A percentile compares a stretch with the other conserved stretches of the same genome.
Evolutionary conservation across 2,888 invertebrate species (phyloP).

Genomic region (Muschampia plurimacula): DNA sequence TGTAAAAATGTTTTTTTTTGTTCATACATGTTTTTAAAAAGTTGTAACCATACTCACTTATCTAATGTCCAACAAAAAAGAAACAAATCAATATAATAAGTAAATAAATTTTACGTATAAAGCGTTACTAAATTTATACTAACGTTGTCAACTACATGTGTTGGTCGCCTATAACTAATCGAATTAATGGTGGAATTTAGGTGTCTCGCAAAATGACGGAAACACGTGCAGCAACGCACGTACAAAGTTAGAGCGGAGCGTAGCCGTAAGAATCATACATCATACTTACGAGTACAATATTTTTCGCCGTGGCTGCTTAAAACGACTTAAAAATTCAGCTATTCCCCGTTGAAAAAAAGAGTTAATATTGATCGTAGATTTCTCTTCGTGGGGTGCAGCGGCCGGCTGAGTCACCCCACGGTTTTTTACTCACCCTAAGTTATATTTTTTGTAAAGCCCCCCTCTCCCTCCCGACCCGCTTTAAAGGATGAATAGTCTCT

Average conservation of each 20-base stretch:
- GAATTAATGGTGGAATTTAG: conserved; percentile 55
- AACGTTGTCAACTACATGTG: conserved; percentile 62
- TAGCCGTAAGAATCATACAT: conserved; percentile 18
- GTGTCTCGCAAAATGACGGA: conserved; percentile 53
- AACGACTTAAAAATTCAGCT: conserved; percentile 82
- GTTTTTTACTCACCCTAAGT: conserved; percentile 87
- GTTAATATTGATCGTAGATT: conserved; percentile 87
- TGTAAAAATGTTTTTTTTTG: too few species aligned
- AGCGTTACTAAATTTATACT: conserved; percentile 22
- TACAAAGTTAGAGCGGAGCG: conserved; percentile 1
- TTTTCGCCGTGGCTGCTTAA: conserved; percentile 58
- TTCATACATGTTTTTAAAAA: too few species aligned
- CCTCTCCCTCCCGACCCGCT: conserved; percentile 76
- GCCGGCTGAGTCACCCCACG: conserved; percentile 86
- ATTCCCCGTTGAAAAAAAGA: conserved; percentile 84
- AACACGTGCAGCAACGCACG: conserved; percentile 32
- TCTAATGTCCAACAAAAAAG: background rate
- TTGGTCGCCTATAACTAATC: conserved; percentile 69
- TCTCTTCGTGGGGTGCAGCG: conserved; percentile 85
- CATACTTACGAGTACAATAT: conserved; percentile 48
- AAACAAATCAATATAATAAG: background rate
- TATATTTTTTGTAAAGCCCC: conserved; percentile 84
- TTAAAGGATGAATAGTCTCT: conserved; percentile 86
- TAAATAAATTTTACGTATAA: background rate
- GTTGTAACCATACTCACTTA: too few species aligned